Conservation (phyloP, 2,888 invertebrate genomes). For the Polydrusus pterygomalis region DNA sequence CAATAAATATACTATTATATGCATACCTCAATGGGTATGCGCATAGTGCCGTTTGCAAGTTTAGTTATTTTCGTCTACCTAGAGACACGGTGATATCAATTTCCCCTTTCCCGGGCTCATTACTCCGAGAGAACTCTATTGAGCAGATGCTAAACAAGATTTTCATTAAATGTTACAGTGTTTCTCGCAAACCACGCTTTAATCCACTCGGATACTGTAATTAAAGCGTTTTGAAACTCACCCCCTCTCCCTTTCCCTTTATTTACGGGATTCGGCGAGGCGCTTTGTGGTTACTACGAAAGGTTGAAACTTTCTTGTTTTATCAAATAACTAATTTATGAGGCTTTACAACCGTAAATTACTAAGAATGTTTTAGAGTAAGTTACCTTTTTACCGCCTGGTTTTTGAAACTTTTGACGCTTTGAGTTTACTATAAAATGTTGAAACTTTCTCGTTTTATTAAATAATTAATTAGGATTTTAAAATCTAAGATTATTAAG, state of each 20-base stretch:
- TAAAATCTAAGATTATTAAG: too few relatives aligned
- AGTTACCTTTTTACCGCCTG: not conserved
- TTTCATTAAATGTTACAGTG: conserved; percentile 67
- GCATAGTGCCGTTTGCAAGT: too few relatives aligned
- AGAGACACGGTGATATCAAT: too few relatives aligned
- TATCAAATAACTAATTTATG: conserved; percentile 27
- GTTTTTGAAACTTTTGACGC: not conserved
- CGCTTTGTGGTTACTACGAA: conserved; percentile 38
- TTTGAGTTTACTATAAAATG: too few relatives aligned
- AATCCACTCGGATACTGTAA: conserved; percentile 51
- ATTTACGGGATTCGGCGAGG: conserved; percentile 38
- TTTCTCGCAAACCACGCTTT: conserved; percentile 51
- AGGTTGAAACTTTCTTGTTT: conserved; percentile 27
- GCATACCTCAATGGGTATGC: too few relatives aligned
- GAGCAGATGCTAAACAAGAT: conserved; percentile 65
- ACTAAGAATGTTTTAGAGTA: not conserved
- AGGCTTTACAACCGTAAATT: not conserved
- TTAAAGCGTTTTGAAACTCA: conserved; percentile 50
- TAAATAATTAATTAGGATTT: too few relatives aligned
- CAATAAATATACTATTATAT: too few relatives aligned
- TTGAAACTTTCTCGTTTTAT: too few relatives aligned
- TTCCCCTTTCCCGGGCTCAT: conserved; percentile 11
- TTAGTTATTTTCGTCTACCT: too few relatives aligned
- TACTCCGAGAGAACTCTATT: conserved; percentile 32
- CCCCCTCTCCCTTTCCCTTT: conserved; percentile 24